Evolutionary conservation across 1,140 invertebrate species (phyloP).

Genomic region (Lordiphosa collinella): DNA sequence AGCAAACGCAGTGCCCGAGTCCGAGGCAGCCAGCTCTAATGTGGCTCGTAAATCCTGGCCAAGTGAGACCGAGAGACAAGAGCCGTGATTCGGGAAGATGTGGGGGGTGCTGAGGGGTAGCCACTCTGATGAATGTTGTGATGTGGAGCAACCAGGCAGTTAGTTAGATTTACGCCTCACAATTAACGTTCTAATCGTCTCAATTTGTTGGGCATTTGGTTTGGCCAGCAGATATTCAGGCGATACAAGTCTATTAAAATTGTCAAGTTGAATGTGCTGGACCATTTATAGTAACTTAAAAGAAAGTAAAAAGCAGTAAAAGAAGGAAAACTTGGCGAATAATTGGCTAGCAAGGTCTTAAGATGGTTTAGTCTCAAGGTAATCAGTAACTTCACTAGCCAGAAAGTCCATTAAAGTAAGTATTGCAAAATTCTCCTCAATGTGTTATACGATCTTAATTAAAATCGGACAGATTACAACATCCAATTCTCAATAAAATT

Average conservation of each 20-base stretch:
- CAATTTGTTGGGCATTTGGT: constrained; percentile 56
- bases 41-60: constrained; percentile 70
- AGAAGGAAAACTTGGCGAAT: too few relatives aligned
- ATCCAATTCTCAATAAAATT: too few relatives aligned
- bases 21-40: constrained; percentile 42
- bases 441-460: too few relatives aligned
- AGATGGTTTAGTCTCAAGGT: too few relatives aligned
- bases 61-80: constrained; percentile 12
- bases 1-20: not conserved
- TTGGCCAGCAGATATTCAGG: constrained; percentile 49
- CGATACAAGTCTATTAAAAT: constrained; percentile 52
- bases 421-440: too few relatives aligned
- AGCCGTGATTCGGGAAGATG: constrained; percentile 14
- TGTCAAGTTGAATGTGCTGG: constrained; percentile 1
- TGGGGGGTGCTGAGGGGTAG: constrained; percentile 23
- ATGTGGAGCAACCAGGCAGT: constrained; percentile 49
- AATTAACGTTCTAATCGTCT: constrained; percentile 72
- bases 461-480: too few relatives aligned
- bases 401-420: too few relatives aligned
- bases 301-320: too few relatives aligned
- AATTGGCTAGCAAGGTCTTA: too few relatives aligned
- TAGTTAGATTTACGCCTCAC: constrained; percentile 67
- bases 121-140: constrained; percentile 66
- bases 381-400: too few relatives aligned
- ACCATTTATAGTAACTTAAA: too few relatives aligned